Percentiles rank a stretch among this genome's conserved stretches.
These are phyloP conservation scores for Tethya wilhelma DNA, from an alignment of 37 sponge, comb jelly and placozoan genomes.

Conservation along the genomic window DNA sequence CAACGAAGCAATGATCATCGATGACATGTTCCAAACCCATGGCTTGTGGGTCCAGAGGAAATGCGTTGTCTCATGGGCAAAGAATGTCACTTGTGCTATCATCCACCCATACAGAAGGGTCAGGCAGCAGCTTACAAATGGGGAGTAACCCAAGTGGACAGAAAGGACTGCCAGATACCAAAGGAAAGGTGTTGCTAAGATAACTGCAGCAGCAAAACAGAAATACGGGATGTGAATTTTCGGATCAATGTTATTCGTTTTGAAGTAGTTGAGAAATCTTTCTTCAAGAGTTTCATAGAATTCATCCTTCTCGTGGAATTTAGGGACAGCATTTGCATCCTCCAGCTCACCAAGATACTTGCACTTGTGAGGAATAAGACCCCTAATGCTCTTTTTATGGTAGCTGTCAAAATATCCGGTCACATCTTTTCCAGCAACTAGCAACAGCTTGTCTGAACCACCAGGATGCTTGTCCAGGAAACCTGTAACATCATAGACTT, in stretches of 20 bases:
- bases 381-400: conserved; percentile 6
- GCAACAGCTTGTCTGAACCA: conserved; percentile 43
- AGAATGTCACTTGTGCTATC: conserved; percentile 9
- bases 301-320: conserved; percentile 4
- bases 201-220: not conserved
- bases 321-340: not conserved
- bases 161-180: not conserved
- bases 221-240: not conserved
- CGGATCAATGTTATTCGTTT: conserved; percentile 25
- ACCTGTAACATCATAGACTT: conserved; percentile 26
- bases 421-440: conserved; percentile 55
- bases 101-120: conserved; percentile 14
- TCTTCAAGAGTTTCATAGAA: conserved; percentile 19
- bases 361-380: conserved; percentile 1
- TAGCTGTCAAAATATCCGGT: conserved; percentile 50
- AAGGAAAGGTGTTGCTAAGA: not conserved
- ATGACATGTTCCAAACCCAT: conserved; percentile 34
- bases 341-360: conserved; percentile 6
- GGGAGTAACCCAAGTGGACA: not conserved
- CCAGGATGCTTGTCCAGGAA: conserved; percentile 45
- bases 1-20: not conserved
- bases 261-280: conserved; percentile 31
- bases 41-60: conserved; percentile 41
- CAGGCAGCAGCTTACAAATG: not conserved
- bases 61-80: conserved; percentile 41